phyloP scores from a whole-genome alignment of 1,140 invertebrate species.

The Arctopsyche grandis region DNA sequence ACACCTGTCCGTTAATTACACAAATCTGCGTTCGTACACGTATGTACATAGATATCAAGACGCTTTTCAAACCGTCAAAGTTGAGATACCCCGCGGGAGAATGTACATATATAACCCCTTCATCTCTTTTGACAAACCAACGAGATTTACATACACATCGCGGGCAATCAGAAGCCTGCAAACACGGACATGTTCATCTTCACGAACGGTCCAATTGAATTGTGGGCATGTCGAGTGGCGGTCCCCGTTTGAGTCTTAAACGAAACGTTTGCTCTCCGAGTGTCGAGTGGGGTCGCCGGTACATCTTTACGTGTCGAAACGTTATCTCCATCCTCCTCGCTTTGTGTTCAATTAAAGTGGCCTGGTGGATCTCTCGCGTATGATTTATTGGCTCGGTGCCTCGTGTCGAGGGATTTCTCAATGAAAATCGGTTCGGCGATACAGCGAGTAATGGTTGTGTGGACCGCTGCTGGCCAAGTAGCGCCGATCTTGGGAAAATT shows the following conservation, averaged over 20 bases:
- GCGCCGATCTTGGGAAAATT: not conserved
- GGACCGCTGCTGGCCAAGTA: too few relatives aligned
- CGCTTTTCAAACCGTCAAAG: too few relatives aligned
- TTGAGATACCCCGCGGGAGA: too few relatives aligned
- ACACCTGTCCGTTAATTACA: too few relatives aligned
- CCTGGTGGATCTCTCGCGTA: not conserved
- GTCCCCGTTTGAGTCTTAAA: not conserved
- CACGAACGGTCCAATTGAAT: constrained; percentile 18
- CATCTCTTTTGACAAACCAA: not conserved
- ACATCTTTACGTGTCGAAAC: constrained; percentile 9
- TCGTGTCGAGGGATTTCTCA: not conserved
- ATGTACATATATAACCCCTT: not conserved
- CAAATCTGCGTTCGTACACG: too few relatives aligned
- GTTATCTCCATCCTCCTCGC: not conserved
- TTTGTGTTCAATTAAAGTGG: not conserved
- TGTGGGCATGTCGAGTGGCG: not conserved
- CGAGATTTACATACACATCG: too few relatives aligned
- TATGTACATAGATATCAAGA: too few relatives aligned
- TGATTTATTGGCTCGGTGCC: not conserved
- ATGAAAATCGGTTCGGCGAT: not conserved
- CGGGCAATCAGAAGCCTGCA: too few relatives aligned
- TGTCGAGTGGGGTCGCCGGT: not conserved
- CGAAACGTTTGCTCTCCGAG: too few relatives aligned
- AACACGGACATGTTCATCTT: not conserved
- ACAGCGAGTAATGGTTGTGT: too few relatives aligned